A percentile compares a stretch with the other conserved stretches of the same genome.
Evolutionary conservation across 1,140 invertebrate genomes (phyloP).

Genomic region (Cardiocondyla obscurior): DNA sequence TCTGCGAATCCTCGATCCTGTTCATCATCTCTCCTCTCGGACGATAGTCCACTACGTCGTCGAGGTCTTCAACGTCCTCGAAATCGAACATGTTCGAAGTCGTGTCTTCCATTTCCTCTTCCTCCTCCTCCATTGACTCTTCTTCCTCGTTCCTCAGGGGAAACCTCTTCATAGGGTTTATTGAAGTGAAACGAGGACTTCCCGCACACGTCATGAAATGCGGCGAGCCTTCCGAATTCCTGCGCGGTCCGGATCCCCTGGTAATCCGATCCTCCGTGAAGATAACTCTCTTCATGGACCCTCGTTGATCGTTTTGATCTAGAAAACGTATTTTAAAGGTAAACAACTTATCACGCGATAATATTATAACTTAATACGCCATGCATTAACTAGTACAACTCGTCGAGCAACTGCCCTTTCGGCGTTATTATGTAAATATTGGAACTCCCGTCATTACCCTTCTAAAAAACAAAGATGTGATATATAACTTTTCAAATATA

Average conservation of each 20-base stretch:
- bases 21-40: slow-evolving; percentile 77
- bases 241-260: slow-evolving; percentile 63
- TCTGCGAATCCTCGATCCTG: slow-evolving; percentile 70
- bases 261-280: slow-evolving; percentile 65
- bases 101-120: slow-evolving; percentile 64
- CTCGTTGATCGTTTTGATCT: slow-evolving; percentile 62
- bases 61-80: slow-evolving; percentile 80
- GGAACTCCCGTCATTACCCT: background rate
- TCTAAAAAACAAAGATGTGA: too few relatives aligned
- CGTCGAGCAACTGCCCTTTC: slow-evolving; percentile 31
- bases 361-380: background rate
- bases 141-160: slow-evolving; percentile 75
- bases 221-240: slow-evolving; percentile 81
- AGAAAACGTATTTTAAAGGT: slow-evolving; percentile 11
- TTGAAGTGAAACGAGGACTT: slow-evolving; percentile 75
- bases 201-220: slow-evolving; percentile 80
- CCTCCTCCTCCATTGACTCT: slow-evolving; percentile 77
- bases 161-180: slow-evolving; percentile 70
- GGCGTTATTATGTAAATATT: background rate
- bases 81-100: slow-evolving; percentile 79
- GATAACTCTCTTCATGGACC: slow-evolving; percentile 63
- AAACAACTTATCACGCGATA: slow-evolving; percentile 10
- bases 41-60: slow-evolving; percentile 83
- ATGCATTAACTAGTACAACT: background rate
- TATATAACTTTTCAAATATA: background rate